Conservation (phyloP, 2,113 vertebrate species). For the Glareola pratincola region DNA sequence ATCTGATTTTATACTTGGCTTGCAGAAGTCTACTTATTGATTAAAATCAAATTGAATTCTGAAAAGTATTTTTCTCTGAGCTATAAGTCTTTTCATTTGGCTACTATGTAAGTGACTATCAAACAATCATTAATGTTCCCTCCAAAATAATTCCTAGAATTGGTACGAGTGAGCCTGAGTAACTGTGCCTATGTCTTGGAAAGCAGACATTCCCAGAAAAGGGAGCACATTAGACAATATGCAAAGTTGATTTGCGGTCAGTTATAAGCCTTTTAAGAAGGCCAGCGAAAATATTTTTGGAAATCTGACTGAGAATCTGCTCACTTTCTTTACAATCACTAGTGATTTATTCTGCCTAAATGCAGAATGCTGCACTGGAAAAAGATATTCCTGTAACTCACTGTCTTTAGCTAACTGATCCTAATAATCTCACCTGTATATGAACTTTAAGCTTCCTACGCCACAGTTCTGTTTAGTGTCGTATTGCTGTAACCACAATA, state of each 20-base stretch:
- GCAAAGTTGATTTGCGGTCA: neutral
- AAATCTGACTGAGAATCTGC: neutral
- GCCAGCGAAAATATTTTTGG: neutral
- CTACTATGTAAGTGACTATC: neutral
- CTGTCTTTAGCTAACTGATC: neutral
- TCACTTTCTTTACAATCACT: neutral
- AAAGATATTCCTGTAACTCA: neutral
- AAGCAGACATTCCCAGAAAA: neutral
- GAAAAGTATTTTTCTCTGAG: neutral
- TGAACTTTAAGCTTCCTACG: neutral
- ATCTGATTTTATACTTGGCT: neutral
- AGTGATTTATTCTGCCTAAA: neutral
- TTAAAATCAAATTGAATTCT: neutral
- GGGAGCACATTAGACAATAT: neutral
- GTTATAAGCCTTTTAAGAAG: neutral
- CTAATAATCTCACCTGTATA: neutral
- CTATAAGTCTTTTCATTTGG: neutral
- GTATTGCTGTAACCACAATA: neutral
- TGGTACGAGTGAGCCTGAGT: neutral
- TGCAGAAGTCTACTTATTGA: neutral
- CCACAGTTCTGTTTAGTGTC: neutral
- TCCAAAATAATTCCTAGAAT: neutral
- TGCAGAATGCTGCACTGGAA: neutral
- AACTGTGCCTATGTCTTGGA: neutral
- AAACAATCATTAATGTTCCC: neutral